Conservation (phyloP, 1,140 invertebrate species). For the Monomorium pharaonis region DNA sequence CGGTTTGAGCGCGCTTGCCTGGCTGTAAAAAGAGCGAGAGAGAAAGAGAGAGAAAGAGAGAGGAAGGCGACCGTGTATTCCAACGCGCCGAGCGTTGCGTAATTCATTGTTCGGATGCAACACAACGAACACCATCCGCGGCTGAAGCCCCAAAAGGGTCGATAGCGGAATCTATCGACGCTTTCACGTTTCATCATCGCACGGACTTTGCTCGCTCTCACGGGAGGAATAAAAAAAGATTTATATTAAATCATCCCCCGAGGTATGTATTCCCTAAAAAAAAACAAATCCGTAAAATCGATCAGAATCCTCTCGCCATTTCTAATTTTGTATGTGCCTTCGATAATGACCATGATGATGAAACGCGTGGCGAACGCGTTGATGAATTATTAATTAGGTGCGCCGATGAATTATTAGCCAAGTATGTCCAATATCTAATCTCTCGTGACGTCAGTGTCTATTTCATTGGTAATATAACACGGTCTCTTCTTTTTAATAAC, state of each 20-base stretch:
- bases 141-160: slow-evolving; percentile 31
- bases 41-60: not conserved
- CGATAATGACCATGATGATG: not conserved
- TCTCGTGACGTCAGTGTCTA: not conserved
- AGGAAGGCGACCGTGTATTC: slow-evolving; percentile 14
- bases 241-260: not conserved
- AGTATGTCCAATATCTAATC: not conserved
- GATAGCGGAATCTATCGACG: not conserved
- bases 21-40: slow-evolving; percentile 1
- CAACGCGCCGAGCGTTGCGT: slow-evolving; percentile 42
- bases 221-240: not conserved
- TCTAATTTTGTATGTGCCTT: not conserved
- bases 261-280: not conserved
- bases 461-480: not conserved
- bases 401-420: not conserved
- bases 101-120: slow-evolving; percentile 65
- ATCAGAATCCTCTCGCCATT: not conserved
- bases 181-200: slow-evolving; percentile 47
- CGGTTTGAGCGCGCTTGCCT: slow-evolving; percentile 14
- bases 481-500: not conserved
- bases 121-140: slow-evolving; percentile 13
- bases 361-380: not conserved
- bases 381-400: not conserved
- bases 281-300: not conserved
- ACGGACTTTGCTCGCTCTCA: not conserved